A percentile compares a stretch with the other conserved stretches of the same genome.
Evolutionary conservation across 2,888 invertebrate species (phyloP).

Genomic region (Ormyrus rosae): DNA sequence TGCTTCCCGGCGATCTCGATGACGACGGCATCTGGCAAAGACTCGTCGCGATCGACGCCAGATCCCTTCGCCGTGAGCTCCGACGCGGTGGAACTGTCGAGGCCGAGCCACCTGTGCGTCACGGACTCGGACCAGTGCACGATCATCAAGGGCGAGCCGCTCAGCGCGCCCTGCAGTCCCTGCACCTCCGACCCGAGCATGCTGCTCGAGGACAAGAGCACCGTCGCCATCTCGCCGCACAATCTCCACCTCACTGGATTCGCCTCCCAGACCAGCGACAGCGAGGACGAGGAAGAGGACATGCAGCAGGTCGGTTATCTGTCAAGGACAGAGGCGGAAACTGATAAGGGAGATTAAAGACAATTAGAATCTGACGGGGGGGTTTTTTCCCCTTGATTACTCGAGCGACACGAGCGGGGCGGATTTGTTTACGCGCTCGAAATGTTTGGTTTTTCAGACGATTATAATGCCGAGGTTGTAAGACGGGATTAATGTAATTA

Average conservation of each 20-base stretch:
- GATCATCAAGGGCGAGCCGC: constrained; percentile 86
- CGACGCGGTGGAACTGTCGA: constrained; percentile 26
- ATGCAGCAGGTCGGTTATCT: constrained; percentile 65
- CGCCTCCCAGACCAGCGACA: constrained; percentile 67
- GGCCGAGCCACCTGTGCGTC: constrained; percentile 31
- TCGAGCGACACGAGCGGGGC: no score
- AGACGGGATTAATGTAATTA: no score
- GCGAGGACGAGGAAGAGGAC: constrained; percentile 72
- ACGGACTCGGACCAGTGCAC: constrained; percentile 23
- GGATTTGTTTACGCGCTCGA: no score
- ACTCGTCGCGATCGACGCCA: constrained; percentile 59
- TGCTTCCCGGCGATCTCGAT: constrained; percentile 90
- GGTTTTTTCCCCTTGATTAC: no score
- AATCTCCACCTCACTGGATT: constrained; percentile 65
- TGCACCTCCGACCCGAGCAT: constrained; percentile 83
- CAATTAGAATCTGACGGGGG: no score
- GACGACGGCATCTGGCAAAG: constrained; percentile 77
- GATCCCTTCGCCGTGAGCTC: constrained; percentile 36
- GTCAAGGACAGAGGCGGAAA: not conserved
- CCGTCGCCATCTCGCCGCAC: constrained; percentile 69
- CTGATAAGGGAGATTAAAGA: not conserved
- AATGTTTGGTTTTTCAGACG: no score
- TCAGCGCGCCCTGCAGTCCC: constrained; percentile 85
- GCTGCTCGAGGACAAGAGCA: constrained; percentile 64
- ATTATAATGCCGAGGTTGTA: no score